Evolutionary conservation across 2,797 vertebrate species (phyloP).

Genomic region (Gouania willdenowi): DNA sequence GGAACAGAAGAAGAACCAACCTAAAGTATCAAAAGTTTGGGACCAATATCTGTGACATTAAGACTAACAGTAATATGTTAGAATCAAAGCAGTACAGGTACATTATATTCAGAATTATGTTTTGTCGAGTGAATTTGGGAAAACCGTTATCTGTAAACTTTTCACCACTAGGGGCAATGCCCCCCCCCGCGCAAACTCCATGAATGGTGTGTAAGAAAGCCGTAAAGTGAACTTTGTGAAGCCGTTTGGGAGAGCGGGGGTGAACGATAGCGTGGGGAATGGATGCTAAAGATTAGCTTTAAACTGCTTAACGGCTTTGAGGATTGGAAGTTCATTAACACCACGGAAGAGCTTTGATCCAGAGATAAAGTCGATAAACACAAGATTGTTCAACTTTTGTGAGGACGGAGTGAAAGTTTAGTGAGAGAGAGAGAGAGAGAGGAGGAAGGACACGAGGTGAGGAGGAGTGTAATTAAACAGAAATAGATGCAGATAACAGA

Average conservation of each 20-base stretch:
- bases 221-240: conserved; percentile 16
- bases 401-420: conserved; percentile 9
- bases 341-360: conserved; percentile 31
- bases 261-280: neutral
- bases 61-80: too few species aligned
- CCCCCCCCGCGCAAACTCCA: too few species aligned
- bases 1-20: too few species aligned
- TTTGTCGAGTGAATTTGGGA: too few species aligned
- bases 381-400: conserved; percentile 16
- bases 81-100: too few species aligned
- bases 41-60: too few species aligned
- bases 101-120: too few species aligned
- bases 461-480: conserved; percentile 33
- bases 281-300: conserved; percentile 22
- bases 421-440: neutral
- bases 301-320: conserved; percentile 42
- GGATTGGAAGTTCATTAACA: conserved; percentile 63
- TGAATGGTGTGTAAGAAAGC: too few species aligned
- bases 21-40: too few species aligned
- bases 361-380: conserved; percentile 30
- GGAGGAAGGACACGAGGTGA: conserved; percentile 11
- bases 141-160: too few species aligned
- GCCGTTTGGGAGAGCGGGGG: neutral
- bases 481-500: conserved; percentile 25
- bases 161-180: too few species aligned